Evolutionary conservation across 2,888 invertebrate species (phyloP).

Genomic region (Cordilura impudica): DNA sequence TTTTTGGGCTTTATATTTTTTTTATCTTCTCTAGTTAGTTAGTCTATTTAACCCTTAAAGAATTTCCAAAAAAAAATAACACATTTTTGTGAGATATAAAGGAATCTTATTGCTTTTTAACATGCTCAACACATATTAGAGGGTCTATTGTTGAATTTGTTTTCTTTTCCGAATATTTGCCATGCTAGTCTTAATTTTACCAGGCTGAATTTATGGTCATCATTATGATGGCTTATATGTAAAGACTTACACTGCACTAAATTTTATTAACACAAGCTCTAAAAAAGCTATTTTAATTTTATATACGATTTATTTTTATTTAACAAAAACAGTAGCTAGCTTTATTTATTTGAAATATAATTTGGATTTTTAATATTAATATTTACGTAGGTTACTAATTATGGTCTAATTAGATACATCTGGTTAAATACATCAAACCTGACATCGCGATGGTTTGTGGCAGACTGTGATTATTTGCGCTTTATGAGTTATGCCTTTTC

Average conservation of each 20-base stretch:
- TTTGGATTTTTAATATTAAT: no score
- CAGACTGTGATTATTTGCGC: no score
- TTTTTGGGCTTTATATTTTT: background rate
- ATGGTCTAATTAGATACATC: no score
- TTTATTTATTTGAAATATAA: no score
- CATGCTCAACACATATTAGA: slow-evolving; percentile 27
- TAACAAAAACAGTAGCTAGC: no score
- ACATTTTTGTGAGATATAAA: slow-evolving; percentile 10
- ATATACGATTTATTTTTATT: no score
- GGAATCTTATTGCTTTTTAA: slow-evolving; percentile 33
- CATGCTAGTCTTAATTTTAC: background rate
- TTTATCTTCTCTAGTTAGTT: background rate
- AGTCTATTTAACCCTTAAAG: slow-evolving; percentile 1
- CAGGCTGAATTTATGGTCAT: slow-evolving; percentile 14
- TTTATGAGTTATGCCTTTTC: no score
- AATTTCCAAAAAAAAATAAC: background rate
- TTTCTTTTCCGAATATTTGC: background rate
- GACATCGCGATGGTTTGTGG: no score
- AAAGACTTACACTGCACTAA: background rate
- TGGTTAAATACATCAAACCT: no score
- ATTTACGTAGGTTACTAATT: no score
- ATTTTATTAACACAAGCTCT: background rate
- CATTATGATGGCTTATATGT: slow-evolving; percentile 23
- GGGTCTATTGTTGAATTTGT: background rate
- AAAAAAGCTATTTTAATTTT: no score